Base-by-base conservation (phyloP, 2,797 vertebrate species). In the Florisuga fusca region DNA sequence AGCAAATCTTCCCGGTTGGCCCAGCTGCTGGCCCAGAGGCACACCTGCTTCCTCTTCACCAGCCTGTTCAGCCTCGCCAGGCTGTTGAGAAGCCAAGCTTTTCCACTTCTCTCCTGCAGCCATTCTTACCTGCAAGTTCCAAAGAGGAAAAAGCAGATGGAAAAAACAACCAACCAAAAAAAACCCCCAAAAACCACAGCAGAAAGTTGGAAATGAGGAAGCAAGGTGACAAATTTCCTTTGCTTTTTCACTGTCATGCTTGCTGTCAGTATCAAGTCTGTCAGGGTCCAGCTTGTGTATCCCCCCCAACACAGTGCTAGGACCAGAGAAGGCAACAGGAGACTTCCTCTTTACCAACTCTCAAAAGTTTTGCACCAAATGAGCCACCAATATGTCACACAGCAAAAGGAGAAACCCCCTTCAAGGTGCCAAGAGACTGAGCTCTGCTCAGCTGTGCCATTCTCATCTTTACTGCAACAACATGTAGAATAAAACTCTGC, bases 1-100 rank as follows among this genome's bases (percentile, higher is more conserved):
- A 4, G 99, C 98, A 53, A 99, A 99, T 6, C 98, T 98, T 23
- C 97, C 98, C 5, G 98, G 96, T 41, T 99, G 99, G 0, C 93
- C 95, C 94, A 99, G 95, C 93, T 61, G 97, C 55, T 67, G 97
- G 90, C 98, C 97, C 33, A 93, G 63, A 3, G 87, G 81, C n/a
- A 18, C 75, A 1, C 23, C 23, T 0, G 59, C 46, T 22, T 93
- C 98, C 45, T 93, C 77, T 17, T 93, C 97, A 17, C 90, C 87
- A 0, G 59, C 84, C 3, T 8, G 51, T 33, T 83, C 69, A 10
- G 98, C 91, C 41, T 87, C 95, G 85, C 7, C 2, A 1, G 11
- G 67, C 69, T 23, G 9, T 1, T 54, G 10, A 0, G 6, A 54
- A 86, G 68, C 33, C 58, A 45, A 38, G 2, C 7, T 18, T 38